These are phyloP conservation scores for Scomber japonicus DNA, from an alignment of 2,113 vertebrate genomes.

Conservation along the genomic window DNA sequence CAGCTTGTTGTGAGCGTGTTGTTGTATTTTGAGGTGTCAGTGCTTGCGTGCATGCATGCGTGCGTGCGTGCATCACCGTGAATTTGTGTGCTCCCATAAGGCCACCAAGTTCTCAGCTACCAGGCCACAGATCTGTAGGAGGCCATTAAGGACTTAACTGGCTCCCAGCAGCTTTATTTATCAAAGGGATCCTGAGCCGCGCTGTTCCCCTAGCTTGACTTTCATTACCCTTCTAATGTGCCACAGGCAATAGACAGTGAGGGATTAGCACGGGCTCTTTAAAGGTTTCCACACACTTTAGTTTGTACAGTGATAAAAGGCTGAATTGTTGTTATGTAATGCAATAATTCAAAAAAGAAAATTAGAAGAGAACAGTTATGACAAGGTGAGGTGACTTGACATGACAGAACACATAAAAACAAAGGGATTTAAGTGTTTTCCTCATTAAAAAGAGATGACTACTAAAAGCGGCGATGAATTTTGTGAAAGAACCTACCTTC, in stretches of 20 bases:
- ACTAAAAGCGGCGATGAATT: background rate
- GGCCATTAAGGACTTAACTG: conserved; percentile 70
- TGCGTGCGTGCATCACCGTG: conserved; percentile 9
- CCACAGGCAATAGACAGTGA: conserved; percentile 61
- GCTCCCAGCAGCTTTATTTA: conserved; percentile 75
- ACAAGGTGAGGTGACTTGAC: background rate
- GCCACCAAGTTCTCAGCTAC: conserved; percentile 59
- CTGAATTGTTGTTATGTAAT: conserved; percentile 20
- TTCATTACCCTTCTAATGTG: conserved; percentile 69
- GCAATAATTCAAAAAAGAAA: conserved; percentile 12
- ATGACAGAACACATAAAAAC: background rate
- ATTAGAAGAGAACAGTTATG: conserved; percentile 15
- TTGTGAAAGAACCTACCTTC: background rate
- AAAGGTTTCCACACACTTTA: conserved; percentile 53
- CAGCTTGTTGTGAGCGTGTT: background rate
- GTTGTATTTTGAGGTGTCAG: conserved; percentile 1
- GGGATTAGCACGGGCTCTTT: conserved; percentile 66
- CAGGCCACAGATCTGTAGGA: conserved; percentile 57
- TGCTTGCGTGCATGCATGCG: background rate
- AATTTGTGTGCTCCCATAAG: conserved; percentile 37
- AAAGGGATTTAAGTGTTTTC: background rate
- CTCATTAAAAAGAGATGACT: background rate
- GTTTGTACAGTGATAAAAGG: conserved; percentile 52
- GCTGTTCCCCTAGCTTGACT: conserved; percentile 65
- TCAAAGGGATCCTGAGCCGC: conserved; percentile 71